phyloP scores from a whole-genome alignment of 2,113 vertebrate genomes.

The Paracyprichromis sp. region DNA sequence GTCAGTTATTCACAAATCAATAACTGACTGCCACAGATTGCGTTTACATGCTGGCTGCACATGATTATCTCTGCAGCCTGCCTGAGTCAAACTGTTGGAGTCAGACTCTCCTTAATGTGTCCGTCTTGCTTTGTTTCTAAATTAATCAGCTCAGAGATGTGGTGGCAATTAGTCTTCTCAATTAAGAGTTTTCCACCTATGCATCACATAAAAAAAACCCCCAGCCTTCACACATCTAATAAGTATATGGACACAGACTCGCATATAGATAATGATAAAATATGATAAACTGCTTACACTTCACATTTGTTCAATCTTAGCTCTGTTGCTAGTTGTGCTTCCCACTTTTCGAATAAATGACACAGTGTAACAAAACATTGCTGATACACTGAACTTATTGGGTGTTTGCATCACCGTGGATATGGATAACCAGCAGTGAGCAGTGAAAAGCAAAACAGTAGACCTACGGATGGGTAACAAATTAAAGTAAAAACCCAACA shows the following conservation, averaged over 20 bases:
- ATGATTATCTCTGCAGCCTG: conserved; percentile 25
- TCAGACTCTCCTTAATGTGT: background rate
- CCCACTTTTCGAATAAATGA: background rate
- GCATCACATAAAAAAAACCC: background rate
- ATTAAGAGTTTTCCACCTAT: background rate
- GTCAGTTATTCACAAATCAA: conserved; percentile 46
- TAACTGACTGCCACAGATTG: conserved; percentile 44
- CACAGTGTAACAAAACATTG: background rate
- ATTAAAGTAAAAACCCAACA: background rate
- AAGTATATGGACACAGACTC: background rate
- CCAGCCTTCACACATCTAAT: background rate
- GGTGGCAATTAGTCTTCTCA: background rate
- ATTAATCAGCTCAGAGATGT: background rate
- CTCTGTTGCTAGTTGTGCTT: background rate
- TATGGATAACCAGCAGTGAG: background rate
- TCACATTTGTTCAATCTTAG: background rate
- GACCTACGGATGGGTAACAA: background rate
- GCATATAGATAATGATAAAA: background rate
- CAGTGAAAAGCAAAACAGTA: background rate
- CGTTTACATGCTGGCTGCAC: conserved; percentile 19
- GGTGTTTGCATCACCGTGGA: background rate
- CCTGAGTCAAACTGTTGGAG: background rate
- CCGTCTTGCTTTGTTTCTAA: background rate
- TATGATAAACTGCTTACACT: background rate
- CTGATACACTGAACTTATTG: background rate